Percentiles rank a stretch among this genome's conserved stretches.
Conservation (phyloP, 2,888 invertebrate species). For the Chrysolina haemoptera region DNA sequence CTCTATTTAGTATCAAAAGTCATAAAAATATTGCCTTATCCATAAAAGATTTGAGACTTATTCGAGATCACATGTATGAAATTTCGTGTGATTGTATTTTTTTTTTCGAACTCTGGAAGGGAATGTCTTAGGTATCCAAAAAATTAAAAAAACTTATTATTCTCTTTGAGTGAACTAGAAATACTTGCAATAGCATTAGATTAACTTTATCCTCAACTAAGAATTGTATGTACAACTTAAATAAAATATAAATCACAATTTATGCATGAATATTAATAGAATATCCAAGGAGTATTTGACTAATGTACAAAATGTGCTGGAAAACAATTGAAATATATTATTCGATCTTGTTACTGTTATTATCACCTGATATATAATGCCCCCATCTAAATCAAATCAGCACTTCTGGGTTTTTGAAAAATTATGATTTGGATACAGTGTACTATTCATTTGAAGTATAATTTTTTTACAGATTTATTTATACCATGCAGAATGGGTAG, state of each 20-base stretch:
- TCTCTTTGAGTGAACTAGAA: slow-evolving; percentile 29
- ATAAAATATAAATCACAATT: slow-evolving; percentile 49
- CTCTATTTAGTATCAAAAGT: slow-evolving; percentile 37
- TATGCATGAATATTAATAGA: slow-evolving; percentile 45
- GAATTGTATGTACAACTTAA: slow-evolving; percentile 44
- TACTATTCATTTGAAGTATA: too few relatives aligned
- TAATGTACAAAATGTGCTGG: slow-evolving; percentile 34
- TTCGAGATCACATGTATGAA: slow-evolving; percentile 35
- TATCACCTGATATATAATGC: too few relatives aligned
- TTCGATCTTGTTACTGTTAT: background rate
- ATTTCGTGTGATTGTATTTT: slow-evolving; percentile 27
- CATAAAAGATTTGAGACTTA: slow-evolving; percentile 6
- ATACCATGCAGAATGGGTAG: too few relatives aligned
- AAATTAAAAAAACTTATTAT: slow-evolving; percentile 25
- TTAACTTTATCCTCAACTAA: slow-evolving; percentile 16
- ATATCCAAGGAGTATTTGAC: slow-evolving; percentile 42
- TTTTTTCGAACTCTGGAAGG: slow-evolving; percentile 17
- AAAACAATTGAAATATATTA: slow-evolving; percentile 20
- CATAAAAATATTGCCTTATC: slow-evolving; percentile 40
- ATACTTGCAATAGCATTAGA: slow-evolving; percentile 31
- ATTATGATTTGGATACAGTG: too few relatives aligned
- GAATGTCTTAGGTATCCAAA: slow-evolving; percentile 32
- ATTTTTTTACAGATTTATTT: too few relatives aligned
- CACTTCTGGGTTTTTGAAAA: too few relatives aligned
- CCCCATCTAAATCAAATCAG: too few relatives aligned